These are phyloP conservation scores for Xiphydria camelus DNA, from an alignment of 2,888 invertebrate species.

Conservation along the genomic window DNA sequence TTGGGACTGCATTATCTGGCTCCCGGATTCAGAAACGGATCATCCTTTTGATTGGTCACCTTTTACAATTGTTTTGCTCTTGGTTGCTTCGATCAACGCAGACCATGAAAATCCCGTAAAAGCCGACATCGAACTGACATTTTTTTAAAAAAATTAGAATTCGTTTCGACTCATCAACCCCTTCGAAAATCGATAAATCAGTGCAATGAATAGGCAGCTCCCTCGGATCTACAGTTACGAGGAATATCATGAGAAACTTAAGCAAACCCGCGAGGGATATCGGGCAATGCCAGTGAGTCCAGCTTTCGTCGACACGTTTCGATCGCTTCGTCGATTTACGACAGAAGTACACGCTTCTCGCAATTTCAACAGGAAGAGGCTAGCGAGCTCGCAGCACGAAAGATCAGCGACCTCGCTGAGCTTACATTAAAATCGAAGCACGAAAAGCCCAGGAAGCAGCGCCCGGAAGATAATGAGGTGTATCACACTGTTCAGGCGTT, in stretches of 20 bases:
- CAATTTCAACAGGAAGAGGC: slow-evolving; percentile 14
- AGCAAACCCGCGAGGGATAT: slow-evolving; percentile 15
- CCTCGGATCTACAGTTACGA: slow-evolving; percentile 17
- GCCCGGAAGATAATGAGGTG: slow-evolving; percentile 23
- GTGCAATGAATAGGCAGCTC: slow-evolving; percentile 22
- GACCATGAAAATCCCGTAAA: too few relatives aligned
- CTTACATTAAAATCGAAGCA: slow-evolving; percentile 10
- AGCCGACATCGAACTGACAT: too few relatives aligned
- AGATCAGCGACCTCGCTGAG: slow-evolving; percentile 18
- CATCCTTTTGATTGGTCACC: not conserved
- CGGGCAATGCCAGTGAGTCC: slow-evolving; percentile 13
- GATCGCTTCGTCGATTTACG: too few relatives aligned
- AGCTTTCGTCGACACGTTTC: too few relatives aligned
- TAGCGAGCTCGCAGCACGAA: slow-evolving; percentile 11
- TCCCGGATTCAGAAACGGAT: too few relatives aligned
- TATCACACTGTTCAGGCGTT: slow-evolving; percentile 31
- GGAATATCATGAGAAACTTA: slow-evolving; percentile 18
- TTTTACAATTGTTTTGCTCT: not conserved
- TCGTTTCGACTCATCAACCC: too few relatives aligned
- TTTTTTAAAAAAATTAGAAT: too few relatives aligned
- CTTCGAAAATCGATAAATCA: not conserved
- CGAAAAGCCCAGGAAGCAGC: slow-evolving; percentile 2
- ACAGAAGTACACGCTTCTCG: too few relatives aligned
- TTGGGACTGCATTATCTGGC: too few relatives aligned
- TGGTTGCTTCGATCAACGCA: too few relatives aligned